Conservation (phyloP, 2,113 vertebrate species). For the Albula glossodonta region DNA sequence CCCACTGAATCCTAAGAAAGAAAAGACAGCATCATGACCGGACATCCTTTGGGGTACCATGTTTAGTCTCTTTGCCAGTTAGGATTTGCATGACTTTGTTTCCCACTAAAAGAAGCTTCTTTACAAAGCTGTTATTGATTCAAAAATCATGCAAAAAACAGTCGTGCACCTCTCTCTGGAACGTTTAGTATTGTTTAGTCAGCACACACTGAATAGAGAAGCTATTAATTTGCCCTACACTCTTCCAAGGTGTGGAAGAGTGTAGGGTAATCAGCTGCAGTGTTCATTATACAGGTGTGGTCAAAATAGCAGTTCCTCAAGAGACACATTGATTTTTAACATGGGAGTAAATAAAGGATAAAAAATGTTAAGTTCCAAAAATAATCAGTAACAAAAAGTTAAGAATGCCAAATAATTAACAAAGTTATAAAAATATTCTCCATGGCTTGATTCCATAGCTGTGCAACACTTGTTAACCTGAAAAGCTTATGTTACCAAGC, state of each 20-base stretch:
- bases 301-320: too few relatives aligned
- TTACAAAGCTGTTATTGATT: conserved; percentile 66
- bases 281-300: too few relatives aligned
- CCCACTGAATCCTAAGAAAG: conserved; percentile 64
- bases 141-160: conserved; percentile 56
- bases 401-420: too few relatives aligned
- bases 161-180: conserved; percentile 62
- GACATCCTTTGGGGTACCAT: conserved; percentile 48
- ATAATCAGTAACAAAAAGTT: too few relatives aligned
- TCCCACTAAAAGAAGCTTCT: conserved; percentile 62
- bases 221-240: too few relatives aligned
- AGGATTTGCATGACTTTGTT: conserved; percentile 67
- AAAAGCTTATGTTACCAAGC: too few relatives aligned
- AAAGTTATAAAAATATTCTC: too few relatives aligned
- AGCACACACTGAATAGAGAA: conserved; percentile 27
- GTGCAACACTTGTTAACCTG: background rate
- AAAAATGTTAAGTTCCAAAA: too few relatives aligned
- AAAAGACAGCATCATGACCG: conserved; percentile 31
- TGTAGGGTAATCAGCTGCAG: too few relatives aligned
- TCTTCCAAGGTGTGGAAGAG: too few relatives aligned
- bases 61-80: conserved; percentile 61
- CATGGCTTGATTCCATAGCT: background rate
- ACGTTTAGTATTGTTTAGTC: conserved; percentile 73
- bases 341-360: too few relatives aligned
- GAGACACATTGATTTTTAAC: too few relatives aligned